Base-by-base conservation (phyloP, 2,888 invertebrate genomes). In the Deilephila porcellus region DNA sequence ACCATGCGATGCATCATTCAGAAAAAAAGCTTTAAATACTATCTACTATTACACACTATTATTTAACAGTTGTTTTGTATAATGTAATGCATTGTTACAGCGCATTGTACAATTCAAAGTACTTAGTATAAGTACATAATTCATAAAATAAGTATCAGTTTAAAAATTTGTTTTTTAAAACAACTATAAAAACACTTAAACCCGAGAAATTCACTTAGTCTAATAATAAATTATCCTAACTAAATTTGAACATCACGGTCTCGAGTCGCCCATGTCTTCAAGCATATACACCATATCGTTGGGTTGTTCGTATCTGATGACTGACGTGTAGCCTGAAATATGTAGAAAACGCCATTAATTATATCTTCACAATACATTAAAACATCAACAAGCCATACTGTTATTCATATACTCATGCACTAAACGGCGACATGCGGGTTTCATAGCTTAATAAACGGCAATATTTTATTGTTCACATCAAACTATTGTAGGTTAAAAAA, bases 271-370 rank as follows among this genome's bases (percentile, higher is more conserved):
- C 76, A 84, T 82, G 53, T 91, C 90, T 73, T 95, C 95, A 78
- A 96, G 92, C 94, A 97, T 96, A 82, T 96, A 95, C 81, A 97
- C 95, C 83, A 96, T 96, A 86, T 97, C 97, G 78, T 94, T 95
- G 59, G 96, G 96, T 83, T 96, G 96, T 81, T 96, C 96, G 88
- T 97, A 97, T 80, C 95, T 93, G 78, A 96, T 93, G 80, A 95
- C 88, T 17, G 92, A 89, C 1, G 91, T 82, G 77, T 90, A 92
- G 73, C 88, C 92, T 92, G 89, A 78, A 88, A 88, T 70, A 11
- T n/a, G 25, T n/a, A 72, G 0, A 53, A 19, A 34, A 64, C 17
- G 34, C 20, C 1, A 25, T 34, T 45, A 67, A 67, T 52, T 4
- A 20, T 11, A 17, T 1, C 14, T 62, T 4, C 25, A 19, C 19